Evolutionary conservation across 2,113 vertebrate genomes (phyloP).

Genomic region (Himantopus leucocephalus): DNA sequence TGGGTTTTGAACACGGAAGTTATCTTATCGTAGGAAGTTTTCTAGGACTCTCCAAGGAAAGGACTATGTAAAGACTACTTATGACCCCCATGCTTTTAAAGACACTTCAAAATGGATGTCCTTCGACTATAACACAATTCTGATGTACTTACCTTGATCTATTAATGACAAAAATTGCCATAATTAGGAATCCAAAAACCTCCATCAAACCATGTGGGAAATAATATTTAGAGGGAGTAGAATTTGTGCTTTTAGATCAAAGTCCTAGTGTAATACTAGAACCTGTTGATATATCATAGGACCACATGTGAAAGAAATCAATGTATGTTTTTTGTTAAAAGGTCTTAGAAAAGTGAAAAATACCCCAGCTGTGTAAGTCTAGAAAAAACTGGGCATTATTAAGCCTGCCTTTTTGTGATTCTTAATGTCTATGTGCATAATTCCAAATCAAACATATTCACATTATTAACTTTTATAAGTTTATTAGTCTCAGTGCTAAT

Average conservation of each 20-base stretch:
- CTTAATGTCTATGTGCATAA: constrained; percentile 73
- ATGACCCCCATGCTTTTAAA: not conserved
- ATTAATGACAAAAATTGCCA: not conserved
- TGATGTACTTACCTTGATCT: not conserved
- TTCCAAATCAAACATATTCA: constrained; percentile 86
- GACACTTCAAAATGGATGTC: not conserved
- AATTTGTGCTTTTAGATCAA: not conserved
- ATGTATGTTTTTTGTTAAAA: not conserved
- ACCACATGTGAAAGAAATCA: constrained; percentile 25
- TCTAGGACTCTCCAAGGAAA: not conserved
- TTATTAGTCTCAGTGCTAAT: constrained; percentile 83
- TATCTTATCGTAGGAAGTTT: not conserved
- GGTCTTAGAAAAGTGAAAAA: not conserved
- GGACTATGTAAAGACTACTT: not conserved
- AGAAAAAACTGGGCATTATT: constrained; percentile 23
- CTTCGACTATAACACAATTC: not conserved
- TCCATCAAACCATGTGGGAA: not conserved
- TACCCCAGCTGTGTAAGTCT: not conserved
- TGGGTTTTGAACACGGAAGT: not conserved
- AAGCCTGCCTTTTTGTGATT: constrained; percentile 55
- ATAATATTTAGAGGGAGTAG: not conserved
- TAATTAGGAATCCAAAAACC: not conserved
- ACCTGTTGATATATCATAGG: not conserved
- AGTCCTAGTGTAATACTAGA: not conserved
- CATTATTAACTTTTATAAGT: constrained; percentile 87